Base-by-base conservation (phyloP, 1,140 invertebrate genomes). In the Agrypnia vestita region DNA sequence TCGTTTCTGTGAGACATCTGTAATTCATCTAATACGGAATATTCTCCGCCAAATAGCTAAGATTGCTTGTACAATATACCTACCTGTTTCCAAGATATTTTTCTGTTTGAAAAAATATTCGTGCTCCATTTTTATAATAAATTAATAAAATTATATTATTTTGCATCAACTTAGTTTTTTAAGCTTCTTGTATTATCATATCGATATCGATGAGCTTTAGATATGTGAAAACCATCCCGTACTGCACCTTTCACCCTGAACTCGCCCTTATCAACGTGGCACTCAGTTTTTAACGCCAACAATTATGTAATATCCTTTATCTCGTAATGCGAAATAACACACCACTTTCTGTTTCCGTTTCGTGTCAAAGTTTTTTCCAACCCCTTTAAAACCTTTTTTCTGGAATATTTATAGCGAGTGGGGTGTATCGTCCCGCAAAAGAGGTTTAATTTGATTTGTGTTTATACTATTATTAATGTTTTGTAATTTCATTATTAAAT, bases 301-400 rank as follows among this genome's bases (percentile, higher is more conserved):
- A 80, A 80, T 83, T 83, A 83, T 76, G 76, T 83, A 78, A 83
- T 83, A 73, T 83, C 79, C 76, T 83, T 83, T 83, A 83, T 83
- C 82, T 83, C 76, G 76, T 64, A 73, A 67, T 82, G 73, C 71
- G 75, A 76, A 78, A 43, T 56, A 25, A 75, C 55, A 44, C 80
- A 72, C 49, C 44, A 77, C 71, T 74, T 81, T 82, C 79, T 53
- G 62, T 80, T 80, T 76, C 74, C 59, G 64, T 80, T 80, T 17
- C 78, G 25, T 56, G 53, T 74, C 21, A 17, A 49, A 25, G 49
- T 72, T 78, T 78, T 72, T 71, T 72, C 43, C 49, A 13, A 25
- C 49, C 69, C 47, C 51, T 72, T 78, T 72, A 56, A 72, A 78
- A 72, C 49, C 77, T 47, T 78, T 78, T 78, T 62, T 43, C 51